Base-by-base conservation (phyloP, 2,888 invertebrate species). In the Scaptomyza flava region DNA sequence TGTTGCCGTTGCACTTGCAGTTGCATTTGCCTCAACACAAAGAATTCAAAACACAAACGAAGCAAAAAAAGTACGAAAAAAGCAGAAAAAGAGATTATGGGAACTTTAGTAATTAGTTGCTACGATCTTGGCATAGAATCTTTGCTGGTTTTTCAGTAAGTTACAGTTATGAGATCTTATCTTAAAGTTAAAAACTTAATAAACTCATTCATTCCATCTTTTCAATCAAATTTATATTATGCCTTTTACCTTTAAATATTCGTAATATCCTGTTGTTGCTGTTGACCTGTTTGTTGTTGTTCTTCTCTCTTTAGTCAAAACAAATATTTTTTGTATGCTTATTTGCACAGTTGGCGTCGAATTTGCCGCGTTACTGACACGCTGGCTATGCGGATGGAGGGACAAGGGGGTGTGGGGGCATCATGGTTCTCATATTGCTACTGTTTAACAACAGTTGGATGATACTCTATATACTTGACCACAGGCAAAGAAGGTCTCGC, bases 321-420 rank as follows among this genome's bases (percentile, higher is more conserved):
- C 72, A 84, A 82, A 84, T 80, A 81, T 79, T 59, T 52, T 72
- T 78, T 68, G 7, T 17, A 17, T 38, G 38, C 14, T 80, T 82
- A 74, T 84, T 84, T 82, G 76, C 80, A 81, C 82, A 82, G 84
- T 82, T 84, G 81, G 78, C 67, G 72, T 69, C 66, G 68, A 77
- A 79, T 83, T 82, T 77, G 76, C 79, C 63, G 58, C 51, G 51
- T 64, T 66, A 38, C 14, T 51, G 59, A 65, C 30, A 51, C 34
- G 11, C n/a, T 3, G 8, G 3, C 23, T 23, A 2, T 23, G 23
- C 23, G 4, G 23, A 23, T 3, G 17, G 17, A 23, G 23, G 23
- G 23, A 23, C 5, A 9, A 34, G 23, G 31, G 6, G 23, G 14
- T 6, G 14, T 3, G 1, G n/a, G 9, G 23, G 43, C 27, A 8